Evolutionary conservation across 2,797 vertebrate species (phyloP).

Genomic region (Tympanoctomys barrerae): DNA sequence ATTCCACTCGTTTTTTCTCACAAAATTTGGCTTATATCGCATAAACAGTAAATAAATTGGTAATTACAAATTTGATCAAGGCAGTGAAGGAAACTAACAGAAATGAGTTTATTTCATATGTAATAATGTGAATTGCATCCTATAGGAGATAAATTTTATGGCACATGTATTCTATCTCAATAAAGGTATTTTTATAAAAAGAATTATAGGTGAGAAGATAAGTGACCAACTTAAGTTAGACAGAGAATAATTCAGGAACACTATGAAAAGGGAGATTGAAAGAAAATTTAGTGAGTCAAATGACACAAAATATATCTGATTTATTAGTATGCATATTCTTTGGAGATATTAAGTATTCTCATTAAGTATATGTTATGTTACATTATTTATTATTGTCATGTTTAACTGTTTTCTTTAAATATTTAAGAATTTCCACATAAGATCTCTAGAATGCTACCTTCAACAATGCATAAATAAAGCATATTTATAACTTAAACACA

Average conservation of each 20-base stretch:
- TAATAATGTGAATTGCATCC: constrained; percentile 36
- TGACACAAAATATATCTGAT: constrained; percentile 51
- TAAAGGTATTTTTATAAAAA: constrained; percentile 40
- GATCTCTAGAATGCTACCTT: constrained; percentile 1
- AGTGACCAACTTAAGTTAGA: background rate
- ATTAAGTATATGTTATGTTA: background rate
- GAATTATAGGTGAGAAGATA: background rate
- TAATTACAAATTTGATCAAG: constrained; percentile 17
- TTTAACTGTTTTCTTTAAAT: constrained; percentile 35
- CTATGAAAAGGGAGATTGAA: background rate
- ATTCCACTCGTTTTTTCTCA: constrained; percentile 5
- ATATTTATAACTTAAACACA: background rate
- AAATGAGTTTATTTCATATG: background rate
- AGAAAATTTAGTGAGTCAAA: constrained; percentile 6
- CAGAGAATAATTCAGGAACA: background rate
- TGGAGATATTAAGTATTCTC: background rate
- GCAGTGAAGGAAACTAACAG: background rate
- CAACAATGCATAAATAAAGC: constrained; percentile 38
- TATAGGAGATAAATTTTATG: background rate
- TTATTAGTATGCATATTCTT: background rate
- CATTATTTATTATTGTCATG: constrained; percentile 28
- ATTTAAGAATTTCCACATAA: constrained; percentile 25
- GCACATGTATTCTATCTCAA: constrained; percentile 4
- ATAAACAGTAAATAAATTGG: background rate
- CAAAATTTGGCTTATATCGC: background rate